Evolutionary conservation across 2,888 invertebrate genomes (phyloP), one percentile per base, ranked within the genome.

Genomic region (Mesorhabditis sp.): DNA sequence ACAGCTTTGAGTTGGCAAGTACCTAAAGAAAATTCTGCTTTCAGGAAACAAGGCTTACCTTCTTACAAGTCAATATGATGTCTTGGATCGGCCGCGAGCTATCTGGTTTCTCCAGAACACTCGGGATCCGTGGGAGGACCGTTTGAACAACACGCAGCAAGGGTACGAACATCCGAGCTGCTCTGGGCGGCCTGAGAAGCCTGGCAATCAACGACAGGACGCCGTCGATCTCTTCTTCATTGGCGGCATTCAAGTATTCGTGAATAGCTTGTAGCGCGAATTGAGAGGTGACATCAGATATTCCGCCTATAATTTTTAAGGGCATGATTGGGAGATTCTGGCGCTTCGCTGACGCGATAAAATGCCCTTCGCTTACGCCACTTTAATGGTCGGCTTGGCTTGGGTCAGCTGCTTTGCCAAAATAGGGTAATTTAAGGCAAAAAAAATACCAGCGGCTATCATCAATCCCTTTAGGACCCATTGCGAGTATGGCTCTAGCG

Each of bases 281-380:
- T 62, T 66, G 41, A 61, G 62, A 43, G 7, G 71, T 71, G 4
- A 71, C 66, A 50, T 71, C 71, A 45, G 68, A 68, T n/a, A 71
- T 42, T 66, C 71, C 71, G 13, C 71, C 70, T 70, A 41, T 64
- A 70, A 50, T 13, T 50, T 10, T 50, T 50, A 28, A 28, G 28
- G 28, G 28, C 28, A 28, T 28, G 2, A 28, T 28, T 28, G 28
- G 28, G 28, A 28, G 28, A 28, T 28, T 28, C 28, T 28, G 28
- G 28, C 2, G 28, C 28, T 28, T 28, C 28, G 28, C 28, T 28
- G 28, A 28, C 28, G 28, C 28, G 28, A 28, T 28, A 28, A 28
- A 28, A 28, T 28, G 28, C 28, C 28, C 28, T 28, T 28, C 28
- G 28, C 28, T 28, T 28, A 28, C 28, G 28, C 28, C 28, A 28